These are phyloP conservation scores for Paraescarpia echinospica DNA, from an alignment of 1,140 invertebrate genomes.

Conservation along the genomic window DNA sequence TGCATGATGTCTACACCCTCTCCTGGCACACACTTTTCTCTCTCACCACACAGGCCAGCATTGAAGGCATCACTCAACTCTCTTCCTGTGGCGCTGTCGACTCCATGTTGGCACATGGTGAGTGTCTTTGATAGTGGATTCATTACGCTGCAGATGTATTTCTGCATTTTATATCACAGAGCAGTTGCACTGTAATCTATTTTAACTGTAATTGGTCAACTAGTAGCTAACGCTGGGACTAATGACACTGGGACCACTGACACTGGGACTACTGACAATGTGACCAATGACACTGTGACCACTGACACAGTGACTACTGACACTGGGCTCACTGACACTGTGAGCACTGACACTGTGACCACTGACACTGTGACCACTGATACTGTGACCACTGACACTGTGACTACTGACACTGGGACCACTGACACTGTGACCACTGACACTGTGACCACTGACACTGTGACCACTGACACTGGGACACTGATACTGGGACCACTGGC, in stretches of 20 bases:
- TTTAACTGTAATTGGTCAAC: background rate
- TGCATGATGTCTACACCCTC: constrained; percentile 44
- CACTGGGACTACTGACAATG: too few relatives aligned
- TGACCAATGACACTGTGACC: too few relatives aligned
- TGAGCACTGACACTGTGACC: background rate
- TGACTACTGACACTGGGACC: background rate
- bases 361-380: background rate
- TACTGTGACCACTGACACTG: background rate
- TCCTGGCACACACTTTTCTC: constrained; percentile 37
- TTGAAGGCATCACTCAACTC: background rate
- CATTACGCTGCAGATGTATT: background rate
- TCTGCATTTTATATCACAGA: background rate
- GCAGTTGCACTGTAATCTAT: background rate
- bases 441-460: background rate
- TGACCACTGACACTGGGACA: too few relatives aligned
- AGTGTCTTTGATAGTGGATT: background rate
- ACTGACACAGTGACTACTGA: too few relatives aligned
- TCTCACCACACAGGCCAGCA: background rate
- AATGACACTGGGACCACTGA: too few relatives aligned
- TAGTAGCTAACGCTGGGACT: too few relatives aligned
- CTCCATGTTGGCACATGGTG: background rate
- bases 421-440: background rate
- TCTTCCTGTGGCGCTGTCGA: background rate
- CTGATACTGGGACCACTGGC: too few relatives aligned
- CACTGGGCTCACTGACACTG: background rate